Conservation (phyloP, 2,113 vertebrate species). For the Pedetes capensis region DNA sequence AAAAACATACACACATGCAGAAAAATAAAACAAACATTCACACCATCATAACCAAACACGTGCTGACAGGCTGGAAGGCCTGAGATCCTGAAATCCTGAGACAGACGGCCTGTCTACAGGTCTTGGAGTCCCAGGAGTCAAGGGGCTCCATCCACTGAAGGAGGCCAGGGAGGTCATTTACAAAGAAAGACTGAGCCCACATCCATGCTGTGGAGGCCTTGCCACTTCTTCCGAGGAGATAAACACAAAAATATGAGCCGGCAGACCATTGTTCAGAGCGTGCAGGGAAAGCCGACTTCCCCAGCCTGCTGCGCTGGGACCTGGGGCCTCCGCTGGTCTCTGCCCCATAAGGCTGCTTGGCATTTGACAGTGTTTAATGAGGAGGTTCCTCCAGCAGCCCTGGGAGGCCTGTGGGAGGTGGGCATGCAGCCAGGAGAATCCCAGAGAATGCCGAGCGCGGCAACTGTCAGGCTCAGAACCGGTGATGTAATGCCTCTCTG, state of each 20-base stretch:
- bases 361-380: slow-evolving; percentile 35
- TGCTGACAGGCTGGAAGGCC: background rate
- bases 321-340: background rate
- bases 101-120: background rate
- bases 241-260: background rate
- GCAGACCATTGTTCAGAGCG: background rate
- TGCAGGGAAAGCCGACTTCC: background rate
- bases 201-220: fast-evolving
- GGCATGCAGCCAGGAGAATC: slow-evolving; percentile 57
- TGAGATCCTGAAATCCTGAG: background rate
- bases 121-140: background rate
- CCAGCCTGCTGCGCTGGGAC: background rate
- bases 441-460: slow-evolving; percentile 25
- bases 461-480: background rate
- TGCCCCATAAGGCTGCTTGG: background rate
- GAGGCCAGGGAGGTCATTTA: background rate
- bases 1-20: too few species aligned
- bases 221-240: background rate
- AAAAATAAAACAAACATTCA: background rate
- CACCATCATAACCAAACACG: background rate
- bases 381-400: slow-evolving; percentile 42
- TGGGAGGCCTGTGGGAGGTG: slow-evolving; percentile 23
- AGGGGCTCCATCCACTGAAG: background rate
- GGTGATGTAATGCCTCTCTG: slow-evolving; percentile 1
- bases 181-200: background rate